Evolutionary conservation across 2,113 vertebrate species (phyloP).

Genomic region (Sardina pilchardus): DNA sequence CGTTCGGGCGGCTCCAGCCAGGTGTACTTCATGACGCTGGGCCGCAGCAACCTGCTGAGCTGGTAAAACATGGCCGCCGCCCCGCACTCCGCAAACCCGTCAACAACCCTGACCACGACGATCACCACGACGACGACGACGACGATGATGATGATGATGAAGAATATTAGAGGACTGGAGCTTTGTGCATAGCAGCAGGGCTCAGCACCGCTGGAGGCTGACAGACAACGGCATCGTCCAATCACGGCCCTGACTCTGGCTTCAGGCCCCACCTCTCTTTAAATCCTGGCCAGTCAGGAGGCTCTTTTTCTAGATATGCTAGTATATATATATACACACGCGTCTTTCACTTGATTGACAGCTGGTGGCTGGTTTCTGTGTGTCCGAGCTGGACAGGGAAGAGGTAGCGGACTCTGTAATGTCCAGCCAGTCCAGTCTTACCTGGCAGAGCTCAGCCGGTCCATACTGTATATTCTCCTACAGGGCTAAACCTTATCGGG

Average conservation of each 20-base stretch:
- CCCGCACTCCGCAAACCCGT: background rate
- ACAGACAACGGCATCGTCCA: background rate
- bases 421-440: background rate
- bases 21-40: constrained; percentile 76
- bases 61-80: constrained; percentile 55
- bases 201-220: background rate
- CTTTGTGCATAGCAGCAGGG: background rate
- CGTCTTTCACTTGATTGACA: background rate
- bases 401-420: background rate
- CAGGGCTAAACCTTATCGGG: background rate
- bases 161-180: background rate
- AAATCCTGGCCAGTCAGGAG: constrained; percentile 18
- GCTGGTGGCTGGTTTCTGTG: constrained; percentile 2
- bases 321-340: constrained; percentile 14
- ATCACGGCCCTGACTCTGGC: constrained; percentile 31
- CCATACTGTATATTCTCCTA: constrained; percentile 12
- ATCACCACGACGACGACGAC: background rate
- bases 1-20: constrained; percentile 69
- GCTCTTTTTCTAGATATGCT: background rate
- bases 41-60: constrained; percentile 71
- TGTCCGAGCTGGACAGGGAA: background rate
- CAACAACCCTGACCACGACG: constrained; percentile 29
- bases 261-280: background rate
- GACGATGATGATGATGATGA: background rate
- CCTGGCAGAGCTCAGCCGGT: background rate